Base-by-base conservation (phyloP, 2,888 invertebrate genomes). In the Himalopsyche tibetana region DNA sequence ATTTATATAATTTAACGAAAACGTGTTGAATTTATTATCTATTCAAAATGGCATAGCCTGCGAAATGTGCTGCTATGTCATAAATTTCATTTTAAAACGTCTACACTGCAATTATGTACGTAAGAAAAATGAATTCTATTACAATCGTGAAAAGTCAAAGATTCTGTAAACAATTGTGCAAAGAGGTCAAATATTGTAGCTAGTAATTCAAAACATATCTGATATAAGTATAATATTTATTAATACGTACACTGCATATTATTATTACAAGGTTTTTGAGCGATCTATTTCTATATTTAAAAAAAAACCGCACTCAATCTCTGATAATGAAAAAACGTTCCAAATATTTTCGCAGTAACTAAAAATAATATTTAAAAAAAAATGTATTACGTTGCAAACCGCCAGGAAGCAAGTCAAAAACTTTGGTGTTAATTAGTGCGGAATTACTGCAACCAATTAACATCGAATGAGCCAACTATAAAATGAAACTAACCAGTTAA, bases 351-450 rank as follows among this genome's bases (percentile, higher is more conserved):
- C 15, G 15, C 12, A 15, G 15, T 15, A 51, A 5, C 51, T 15
- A 15, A 15, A 15, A 51, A 12, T 2, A 51, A 45, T 2, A 2
- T 11, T 45, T 11, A 5, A 15, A 51, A 51, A 51, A 51, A 51
- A 51, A 51, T 6, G 38, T 74, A 38, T 36, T n/a, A 15, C 38
- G 36, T 74, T 74, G 74, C 74, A 74, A 36, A 28, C 12, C n/a
- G 36, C n/a, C 74, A 74, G 74, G 74, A 74, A 74, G 74, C 74
- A 28, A 74, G 74, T 15, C 51, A 11, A 74, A 74, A 74, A 74
- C 36, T 36, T 74, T 38, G 11, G 15, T 74, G 15, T 1, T 74
- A 74, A 74, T 74, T 36, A 74, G 74, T 74, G 74, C 36, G 36
- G 36, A 36, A 74, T 19, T 36, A 36, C 74, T 74, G 74, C 36